These are phyloP conservation scores for Chloroceryle amazona DNA, from an alignment of 2,797 vertebrate genomes.

Conservation along the genomic window DNA sequence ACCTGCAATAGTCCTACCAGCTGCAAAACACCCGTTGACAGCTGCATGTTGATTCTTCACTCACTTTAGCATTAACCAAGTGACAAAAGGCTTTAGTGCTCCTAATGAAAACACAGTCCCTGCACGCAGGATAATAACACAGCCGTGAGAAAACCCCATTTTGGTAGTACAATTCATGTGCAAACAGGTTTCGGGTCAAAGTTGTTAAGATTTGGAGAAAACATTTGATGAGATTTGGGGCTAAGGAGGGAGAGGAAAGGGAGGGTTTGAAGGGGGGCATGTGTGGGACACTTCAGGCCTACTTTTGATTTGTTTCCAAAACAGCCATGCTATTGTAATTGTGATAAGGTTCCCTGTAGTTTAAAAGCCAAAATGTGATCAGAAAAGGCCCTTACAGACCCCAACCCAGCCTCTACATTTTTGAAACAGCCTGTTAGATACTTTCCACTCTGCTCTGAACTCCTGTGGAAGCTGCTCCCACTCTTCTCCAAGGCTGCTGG, in stretches of 20 bases:
- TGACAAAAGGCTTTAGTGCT: conserved; percentile 39
- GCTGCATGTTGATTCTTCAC: background rate
- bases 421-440: background rate
- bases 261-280: background rate
- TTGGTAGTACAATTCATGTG: background rate
- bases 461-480: background rate
- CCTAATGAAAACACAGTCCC: background rate
- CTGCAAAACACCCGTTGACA: background rate
- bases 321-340: background rate
- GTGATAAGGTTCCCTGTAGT: background rate
- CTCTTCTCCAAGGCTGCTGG: background rate
- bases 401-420: background rate
- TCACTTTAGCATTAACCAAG: background rate
- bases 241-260: background rate
- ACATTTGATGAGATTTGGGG: background rate
- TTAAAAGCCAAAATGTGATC: background rate
- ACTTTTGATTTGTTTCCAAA: background rate
- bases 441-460: background rate
- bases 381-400: background rate
- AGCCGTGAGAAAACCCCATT: background rate
- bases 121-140: background rate
- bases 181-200: background rate
- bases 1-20: conserved; percentile 27
- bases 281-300: background rate
- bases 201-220: background rate